Base-by-base conservation (phyloP, 2,797 vertebrate species). In the Phataginus tetradactyla region DNA sequence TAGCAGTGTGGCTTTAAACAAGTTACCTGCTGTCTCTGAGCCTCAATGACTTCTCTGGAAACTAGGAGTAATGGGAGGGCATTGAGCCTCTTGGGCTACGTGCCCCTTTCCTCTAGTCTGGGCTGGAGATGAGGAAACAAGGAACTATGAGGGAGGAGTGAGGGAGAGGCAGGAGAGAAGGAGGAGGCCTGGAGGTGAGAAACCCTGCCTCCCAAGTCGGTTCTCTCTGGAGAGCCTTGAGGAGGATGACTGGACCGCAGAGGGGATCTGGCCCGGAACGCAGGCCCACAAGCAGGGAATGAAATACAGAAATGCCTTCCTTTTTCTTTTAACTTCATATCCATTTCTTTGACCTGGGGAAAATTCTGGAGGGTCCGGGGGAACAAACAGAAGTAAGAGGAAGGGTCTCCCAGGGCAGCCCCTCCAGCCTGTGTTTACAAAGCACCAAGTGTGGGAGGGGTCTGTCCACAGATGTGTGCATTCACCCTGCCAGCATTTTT, bases 171-270 rank as follows among this genome's bases (percentile, higher is more conserved):
- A 21, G 51, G 39, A 27, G 18, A 39, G 39, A 55, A 53, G 15
- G 17, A 5, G n/a, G 27, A 1, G 12, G 53, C 7, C 0, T 21
- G 20, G 69, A 9, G 5, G 2, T 7, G 21, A 32, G 27, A 39
- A 53, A 37, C 34, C 15, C n/a, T 23, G 18, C 42, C 69, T 64
- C 4, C 25, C 1, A 11, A 25, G 20, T n/a, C 14, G 32, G 2
- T 0, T 29, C 27, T 37, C 55, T n/a, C 55, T 72, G 13, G 18
- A 63, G 13, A 55, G 23, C 6, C 39, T 64, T 17, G 25, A 55
- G 64, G 12, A 77, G 66, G 45, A 37, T 49, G 15, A 14, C 5
- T 37, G 17, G 34, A 69, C 42, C 10, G 34, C 55, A 32, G 27
- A 45, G 42, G n/a, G 27, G 17, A 83, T 86, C 63, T 78, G 53